phyloP scores from a whole-genome alignment of 1,140 invertebrate genomes.

The Brevipalpus yothersi region DNA sequence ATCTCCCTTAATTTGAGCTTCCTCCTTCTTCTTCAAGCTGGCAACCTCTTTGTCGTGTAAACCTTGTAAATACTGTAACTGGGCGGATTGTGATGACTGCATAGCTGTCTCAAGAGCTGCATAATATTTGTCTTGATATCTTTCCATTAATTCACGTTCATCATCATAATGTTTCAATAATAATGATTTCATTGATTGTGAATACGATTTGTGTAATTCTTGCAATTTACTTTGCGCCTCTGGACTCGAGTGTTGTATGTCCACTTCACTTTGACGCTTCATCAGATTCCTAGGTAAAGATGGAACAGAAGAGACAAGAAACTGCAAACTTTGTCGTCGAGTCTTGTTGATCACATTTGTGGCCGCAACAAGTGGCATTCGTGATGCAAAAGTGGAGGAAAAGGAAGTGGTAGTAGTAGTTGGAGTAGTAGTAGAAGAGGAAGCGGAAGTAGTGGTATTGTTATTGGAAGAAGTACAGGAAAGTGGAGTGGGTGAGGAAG shows the following conservation, averaged over 20 bases:
- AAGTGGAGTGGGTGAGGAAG: background rate
- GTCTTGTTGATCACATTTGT: too few species aligned
- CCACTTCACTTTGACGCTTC: constrained; percentile 11
- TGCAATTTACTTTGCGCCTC: constrained; percentile 14
- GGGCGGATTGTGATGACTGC: constrained; percentile 43
- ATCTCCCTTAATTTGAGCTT: constrained; percentile 53
- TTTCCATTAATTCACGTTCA: constrained; percentile 51
- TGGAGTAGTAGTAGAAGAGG: too few species aligned
- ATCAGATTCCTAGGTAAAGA: constrained; percentile 7
- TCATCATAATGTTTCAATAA: constrained; percentile 40
- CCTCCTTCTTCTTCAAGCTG: constrained; percentile 55
- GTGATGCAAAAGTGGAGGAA: too few species aligned
- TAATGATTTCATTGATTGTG: constrained; percentile 35
- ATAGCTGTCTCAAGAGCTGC: constrained; percentile 46
- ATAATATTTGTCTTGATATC: constrained; percentile 46
- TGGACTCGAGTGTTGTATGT: constrained; percentile 1
- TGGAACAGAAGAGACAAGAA: constrained; percentile 2
- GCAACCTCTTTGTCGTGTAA: constrained; percentile 25
- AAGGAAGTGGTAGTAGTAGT: too few species aligned
- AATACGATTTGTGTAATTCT: constrained; percentile 30
- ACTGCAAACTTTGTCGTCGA: constrained; percentile 4
- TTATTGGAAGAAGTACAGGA: too few species aligned
- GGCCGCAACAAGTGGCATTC: too few species aligned
- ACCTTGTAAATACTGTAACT: constrained; percentile 34
- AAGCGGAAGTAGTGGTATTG: too few species aligned